Base-by-base conservation (phyloP, 2,888 invertebrate genomes). In the Leptinotarsa tumamoca region DNA sequence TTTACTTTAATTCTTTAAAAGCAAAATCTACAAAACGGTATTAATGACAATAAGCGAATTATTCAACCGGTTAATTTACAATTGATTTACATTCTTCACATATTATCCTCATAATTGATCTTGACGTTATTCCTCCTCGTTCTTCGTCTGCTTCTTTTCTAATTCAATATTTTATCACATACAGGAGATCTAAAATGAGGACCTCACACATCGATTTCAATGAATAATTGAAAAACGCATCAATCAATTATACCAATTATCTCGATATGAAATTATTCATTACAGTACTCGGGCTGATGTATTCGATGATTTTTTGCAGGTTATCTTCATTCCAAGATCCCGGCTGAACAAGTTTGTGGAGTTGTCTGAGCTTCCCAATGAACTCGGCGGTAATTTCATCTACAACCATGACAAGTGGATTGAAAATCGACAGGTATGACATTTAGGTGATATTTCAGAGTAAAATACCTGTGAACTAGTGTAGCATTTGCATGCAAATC, bases 351-450 rank as follows among this genome's bases (percentile, higher is more conserved):
- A 92, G 85, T 93, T 91, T 87, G 92, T 95, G 77, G 94, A 94
- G 83, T 89, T 90, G 78, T 90, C 91, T 71, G 93, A 95, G 87
- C 89, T 96, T 84, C 94, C 95, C 67, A 90, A 90, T 78, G 94
- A 94, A 82, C 89, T 95, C 79, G 94, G 94, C 75, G 95, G 95
- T 72, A 91, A 90, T 75, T 91, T 94, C 86, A 88, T 90, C 76
- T 95, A 94, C 88, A 92, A 94, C 86, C 94, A 95, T 86, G 90
- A 91, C 72, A 90, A 91, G 81, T 96, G 96, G 96, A 90, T 95
- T 81, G 92, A 93, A 82, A 93, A 92, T 86, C 91, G 95, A 88
- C 90, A 94, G 90, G 95, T 95, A 89, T 89, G 90, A 87, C 79
- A 68, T 67, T 75, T 67, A 49, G 18, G 52, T 67, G 56, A 71